Conservation (phyloP, 2,888 invertebrate species). For the Volucella bombylans region DNA sequence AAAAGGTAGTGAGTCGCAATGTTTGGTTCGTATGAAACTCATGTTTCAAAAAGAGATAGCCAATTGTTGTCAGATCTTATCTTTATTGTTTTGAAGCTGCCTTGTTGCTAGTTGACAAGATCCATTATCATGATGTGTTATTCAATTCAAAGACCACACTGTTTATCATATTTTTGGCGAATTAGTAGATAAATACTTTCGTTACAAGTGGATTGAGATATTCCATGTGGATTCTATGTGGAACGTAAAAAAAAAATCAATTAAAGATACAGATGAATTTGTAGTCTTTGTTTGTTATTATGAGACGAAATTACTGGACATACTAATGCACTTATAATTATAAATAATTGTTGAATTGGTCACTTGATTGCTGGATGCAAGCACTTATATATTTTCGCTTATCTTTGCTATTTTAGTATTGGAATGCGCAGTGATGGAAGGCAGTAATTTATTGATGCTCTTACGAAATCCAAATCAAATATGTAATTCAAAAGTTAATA, state of each 20-base stretch:
- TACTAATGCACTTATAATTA: constrained; percentile 3
- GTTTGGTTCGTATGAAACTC: not conserved
- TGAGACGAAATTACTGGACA: not conserved
- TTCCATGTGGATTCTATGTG: not conserved
- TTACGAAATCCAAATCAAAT: no score
- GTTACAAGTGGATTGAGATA: constrained; percentile 17
- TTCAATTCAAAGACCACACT: not conserved
- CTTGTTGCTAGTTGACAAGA: constrained; percentile 41
- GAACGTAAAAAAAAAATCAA: not conserved
- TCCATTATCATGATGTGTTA: constrained; percentile 17
- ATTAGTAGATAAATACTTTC: not conserved
- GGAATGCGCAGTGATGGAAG: no score
- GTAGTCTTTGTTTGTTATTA: not conserved
- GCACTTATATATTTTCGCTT: not conserved
- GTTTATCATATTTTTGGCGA: not conserved
- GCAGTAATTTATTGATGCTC: no score
- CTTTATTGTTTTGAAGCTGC: constrained; percentile 17
- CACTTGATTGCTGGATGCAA: no score
- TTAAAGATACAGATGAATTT: not conserved
- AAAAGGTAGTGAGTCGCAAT: no score
- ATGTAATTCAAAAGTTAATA: no score
- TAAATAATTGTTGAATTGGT: not conserved
- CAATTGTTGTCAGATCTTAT: not conserved
- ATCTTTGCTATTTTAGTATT: not conserved
- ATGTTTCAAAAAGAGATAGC: not conserved